phyloP scores from a whole-genome alignment of 37 sponge, comb jelly and placozoan species.

The Diacarnus erythraeanus region DNA sequence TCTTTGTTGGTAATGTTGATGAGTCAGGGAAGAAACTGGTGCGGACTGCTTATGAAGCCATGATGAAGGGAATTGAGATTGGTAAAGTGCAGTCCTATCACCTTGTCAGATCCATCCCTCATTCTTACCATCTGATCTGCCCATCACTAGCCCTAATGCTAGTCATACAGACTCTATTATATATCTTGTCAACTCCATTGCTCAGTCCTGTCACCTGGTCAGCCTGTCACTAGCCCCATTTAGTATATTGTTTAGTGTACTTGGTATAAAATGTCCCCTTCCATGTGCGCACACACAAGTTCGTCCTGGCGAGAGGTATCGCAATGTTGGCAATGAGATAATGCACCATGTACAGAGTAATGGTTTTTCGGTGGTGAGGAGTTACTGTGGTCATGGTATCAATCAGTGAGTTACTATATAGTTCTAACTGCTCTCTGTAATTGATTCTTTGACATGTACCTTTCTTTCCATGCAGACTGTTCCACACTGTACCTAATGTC shows the following conservation, averaged over 20 bases:
- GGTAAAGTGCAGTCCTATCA: too few relatives aligned
- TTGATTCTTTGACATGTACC: slow-evolving; percentile 64
- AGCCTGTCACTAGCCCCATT: too few relatives aligned
- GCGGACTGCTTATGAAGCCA: slow-evolving; percentile 83
- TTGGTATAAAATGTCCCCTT: neutral
- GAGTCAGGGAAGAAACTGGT: slow-evolving; percentile 74
- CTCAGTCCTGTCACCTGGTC: too few relatives aligned
- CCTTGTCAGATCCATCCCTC: too few relatives aligned
- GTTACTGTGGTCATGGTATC: slow-evolving; percentile 97
- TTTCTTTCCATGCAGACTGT: slow-evolving; percentile 51
- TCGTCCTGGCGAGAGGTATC: slow-evolving; percentile 82
- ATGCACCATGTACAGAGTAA: slow-evolving; percentile 79
- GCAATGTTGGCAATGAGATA: slow-evolving; percentile 90
- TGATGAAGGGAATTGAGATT: slow-evolving; percentile 76
- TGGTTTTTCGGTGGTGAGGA: slow-evolving; percentile 86
- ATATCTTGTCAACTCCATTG: too few relatives aligned
- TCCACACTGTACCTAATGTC: slow-evolving; percentile 91
- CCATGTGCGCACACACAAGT: slow-evolving; percentile 41
- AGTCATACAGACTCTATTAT: too few relatives aligned
- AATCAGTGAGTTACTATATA: slow-evolving; percentile 72
- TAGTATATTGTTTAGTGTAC: neutral
- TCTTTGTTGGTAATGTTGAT: slow-evolving; percentile 89
- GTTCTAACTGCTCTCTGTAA: neutral
- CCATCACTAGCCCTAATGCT: too few relatives aligned
- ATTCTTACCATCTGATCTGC: too few relatives aligned